Percentiles rank a stretch among this genome's conserved stretches.
These are phyloP conservation scores for Trichonephila inaurata DNA, from an alignment of 1,140 invertebrate genomes.

Conservation along the genomic window DNA sequence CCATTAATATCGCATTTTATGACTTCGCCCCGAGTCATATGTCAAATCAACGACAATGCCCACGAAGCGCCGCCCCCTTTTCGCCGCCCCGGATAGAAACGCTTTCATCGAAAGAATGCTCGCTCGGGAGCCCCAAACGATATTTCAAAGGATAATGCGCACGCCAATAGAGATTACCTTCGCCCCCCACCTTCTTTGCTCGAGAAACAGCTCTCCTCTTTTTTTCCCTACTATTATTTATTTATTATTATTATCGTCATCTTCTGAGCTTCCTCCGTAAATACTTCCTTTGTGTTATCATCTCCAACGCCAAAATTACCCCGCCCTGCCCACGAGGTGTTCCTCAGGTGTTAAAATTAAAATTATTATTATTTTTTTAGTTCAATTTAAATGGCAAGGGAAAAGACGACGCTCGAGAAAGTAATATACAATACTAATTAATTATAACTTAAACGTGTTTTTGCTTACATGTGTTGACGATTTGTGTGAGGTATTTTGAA, in stretches of 20 bases:
- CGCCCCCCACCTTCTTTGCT: background rate
- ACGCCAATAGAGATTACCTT: conserved; percentile 36
- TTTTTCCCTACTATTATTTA: background rate
- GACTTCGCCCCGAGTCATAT: conserved; percentile 74
- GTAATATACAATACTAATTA: too few species aligned
- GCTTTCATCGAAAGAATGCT: conserved; percentile 69
- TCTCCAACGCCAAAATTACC: background rate
- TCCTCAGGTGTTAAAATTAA: background rate
- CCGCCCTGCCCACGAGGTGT: background rate
- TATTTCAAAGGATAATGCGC: conserved; percentile 59
- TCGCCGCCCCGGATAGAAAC: conserved; percentile 27
- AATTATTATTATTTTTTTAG: too few species aligned
- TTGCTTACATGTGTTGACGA: too few species aligned
- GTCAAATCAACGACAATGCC: conserved; percentile 77
- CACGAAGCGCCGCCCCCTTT: conserved; percentile 47
- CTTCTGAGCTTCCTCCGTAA: background rate
- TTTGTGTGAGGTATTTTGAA: too few species aligned
- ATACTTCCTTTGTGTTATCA: conserved; percentile 29
- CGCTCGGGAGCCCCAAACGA: conserved; percentile 32
- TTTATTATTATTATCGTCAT: background rate
- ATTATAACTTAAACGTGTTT: too few species aligned
- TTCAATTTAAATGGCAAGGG: too few species aligned
- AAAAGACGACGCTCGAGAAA: too few species aligned
- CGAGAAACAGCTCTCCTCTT: background rate
- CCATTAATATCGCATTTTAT: conserved; percentile 77